These are phyloP conservation scores for Crotalus tigris DNA, from an alignment of 2,113 vertebrate species.

Conservation along the genomic window DNA sequence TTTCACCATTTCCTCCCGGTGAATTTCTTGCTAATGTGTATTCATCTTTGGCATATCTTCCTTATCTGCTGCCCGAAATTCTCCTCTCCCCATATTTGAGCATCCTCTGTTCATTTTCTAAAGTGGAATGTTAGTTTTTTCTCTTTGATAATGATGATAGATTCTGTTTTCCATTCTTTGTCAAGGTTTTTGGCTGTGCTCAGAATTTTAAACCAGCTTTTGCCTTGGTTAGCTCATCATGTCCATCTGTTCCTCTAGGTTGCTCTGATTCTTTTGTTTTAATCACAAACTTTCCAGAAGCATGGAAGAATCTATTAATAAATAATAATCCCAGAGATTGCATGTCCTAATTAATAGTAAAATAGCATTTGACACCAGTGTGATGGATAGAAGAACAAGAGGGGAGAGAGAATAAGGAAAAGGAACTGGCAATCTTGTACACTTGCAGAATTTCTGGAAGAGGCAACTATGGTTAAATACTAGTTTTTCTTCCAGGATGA, in stretches of 20 bases:
- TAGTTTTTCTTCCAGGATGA: constrained; percentile 14
- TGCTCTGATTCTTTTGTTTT: constrained; percentile 50
- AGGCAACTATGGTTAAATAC: not conserved
- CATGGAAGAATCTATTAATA: constrained; percentile 63
- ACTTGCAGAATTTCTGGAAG: not conserved
- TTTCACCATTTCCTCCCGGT: not conserved
- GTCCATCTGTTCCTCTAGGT: constrained; percentile 58
- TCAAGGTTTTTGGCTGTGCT: constrained; percentile 48
- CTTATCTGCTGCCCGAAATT: constrained; percentile 43
- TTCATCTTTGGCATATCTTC: not conserved
- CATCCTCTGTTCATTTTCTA: constrained; percentile 52
- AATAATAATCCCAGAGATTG: constrained; percentile 58
- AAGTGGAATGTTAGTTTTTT: constrained; percentile 48
- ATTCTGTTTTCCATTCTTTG: constrained; percentile 62
- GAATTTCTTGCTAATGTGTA: not conserved
- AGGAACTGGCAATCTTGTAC: not conserved
- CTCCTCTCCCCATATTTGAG: constrained; percentile 8
- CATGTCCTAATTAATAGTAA: constrained; percentile 54
- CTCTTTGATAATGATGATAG: constrained; percentile 56
- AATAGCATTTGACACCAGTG: not conserved
- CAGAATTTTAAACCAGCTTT: constrained; percentile 57
- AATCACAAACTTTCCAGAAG: constrained; percentile 55
- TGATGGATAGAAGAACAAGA: not conserved
- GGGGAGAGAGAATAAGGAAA: not conserved
- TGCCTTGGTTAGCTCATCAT: constrained; percentile 37